Evolutionary conservation across 2,797 vertebrate species (phyloP).

Genomic region (Ispidina picta): DNA sequence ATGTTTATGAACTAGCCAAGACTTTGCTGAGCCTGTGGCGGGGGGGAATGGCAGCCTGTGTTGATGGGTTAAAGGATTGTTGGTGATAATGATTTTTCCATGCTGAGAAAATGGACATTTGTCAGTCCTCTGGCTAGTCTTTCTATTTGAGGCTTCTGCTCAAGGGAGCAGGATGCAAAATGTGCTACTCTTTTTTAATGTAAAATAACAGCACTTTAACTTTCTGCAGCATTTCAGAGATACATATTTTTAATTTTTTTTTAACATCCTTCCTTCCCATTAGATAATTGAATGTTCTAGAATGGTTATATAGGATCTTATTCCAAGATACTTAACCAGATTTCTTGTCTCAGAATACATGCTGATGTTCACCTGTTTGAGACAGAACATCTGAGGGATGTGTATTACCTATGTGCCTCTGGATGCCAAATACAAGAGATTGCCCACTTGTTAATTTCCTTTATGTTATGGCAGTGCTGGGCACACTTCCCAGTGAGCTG

Average conservation of each 20-base stretch:
- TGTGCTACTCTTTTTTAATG: neutral
- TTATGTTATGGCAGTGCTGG: neutral
- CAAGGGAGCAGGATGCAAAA: neutral
- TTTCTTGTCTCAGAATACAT: neutral
- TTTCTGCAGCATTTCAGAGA: neutral
- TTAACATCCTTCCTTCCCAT: neutral
- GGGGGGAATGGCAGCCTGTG: neutral
- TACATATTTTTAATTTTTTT: neutral
- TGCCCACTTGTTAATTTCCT: neutral
- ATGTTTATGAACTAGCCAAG: neutral
- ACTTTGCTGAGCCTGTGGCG: neutral
- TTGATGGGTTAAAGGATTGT: neutral
- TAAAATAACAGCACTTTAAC: neutral
- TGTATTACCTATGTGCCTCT: neutral
- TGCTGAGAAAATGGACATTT: neutral
- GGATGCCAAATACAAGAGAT: neutral
- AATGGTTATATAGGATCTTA: neutral
- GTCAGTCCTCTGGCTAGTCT: neutral
- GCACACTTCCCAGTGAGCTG: neutral
- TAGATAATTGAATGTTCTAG: neutral
- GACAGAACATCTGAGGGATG: neutral
- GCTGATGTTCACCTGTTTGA: neutral
- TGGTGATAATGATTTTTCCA: neutral
- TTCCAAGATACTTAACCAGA: neutral
- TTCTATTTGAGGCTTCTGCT: neutral